Conservation (phyloP, 2,113 vertebrate genomes). For the Grantiella picta region DNA sequence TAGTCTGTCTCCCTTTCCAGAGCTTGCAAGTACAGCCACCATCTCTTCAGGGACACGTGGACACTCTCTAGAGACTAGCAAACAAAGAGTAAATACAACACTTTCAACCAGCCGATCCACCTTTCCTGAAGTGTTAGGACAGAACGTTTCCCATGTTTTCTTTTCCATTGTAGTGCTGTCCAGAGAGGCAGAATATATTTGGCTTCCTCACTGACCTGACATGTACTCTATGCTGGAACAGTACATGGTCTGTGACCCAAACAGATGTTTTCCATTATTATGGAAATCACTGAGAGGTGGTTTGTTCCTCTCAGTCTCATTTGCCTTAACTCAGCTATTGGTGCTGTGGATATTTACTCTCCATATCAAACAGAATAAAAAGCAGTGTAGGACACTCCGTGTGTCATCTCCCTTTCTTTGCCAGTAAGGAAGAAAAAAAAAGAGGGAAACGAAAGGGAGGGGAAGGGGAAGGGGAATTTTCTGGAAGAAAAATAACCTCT, state of each 20-base stretch:
- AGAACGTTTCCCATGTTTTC: background rate
- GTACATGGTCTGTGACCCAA: background rate
- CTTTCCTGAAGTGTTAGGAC: background rate
- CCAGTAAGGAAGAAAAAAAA: background rate
- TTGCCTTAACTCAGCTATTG: background rate
- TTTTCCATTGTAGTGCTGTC: background rate
- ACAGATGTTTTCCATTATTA: background rate
- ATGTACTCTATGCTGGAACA: background rate
- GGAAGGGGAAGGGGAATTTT: background rate
- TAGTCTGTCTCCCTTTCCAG: background rate
- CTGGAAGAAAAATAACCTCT: background rate
- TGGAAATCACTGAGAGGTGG: background rate
- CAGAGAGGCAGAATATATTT: fast-evolving
- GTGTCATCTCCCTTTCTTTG: background rate
- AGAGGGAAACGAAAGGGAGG: too few species aligned
- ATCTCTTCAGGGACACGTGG: background rate
- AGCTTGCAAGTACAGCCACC: background rate
- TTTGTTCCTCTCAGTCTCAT: background rate
- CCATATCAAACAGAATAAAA: background rate
- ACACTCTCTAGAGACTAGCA: background rate
- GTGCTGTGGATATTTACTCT: background rate
- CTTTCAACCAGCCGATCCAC: background rate
- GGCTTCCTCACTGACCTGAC: background rate
- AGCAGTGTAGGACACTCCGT: background rate
- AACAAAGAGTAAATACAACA: background rate